Percentiles rank a stretch among this genome's conserved stretches.
phyloP scores from a whole-genome alignment of 2,113 vertebrate genomes.

The Andinoacara biseriatus region DNA sequence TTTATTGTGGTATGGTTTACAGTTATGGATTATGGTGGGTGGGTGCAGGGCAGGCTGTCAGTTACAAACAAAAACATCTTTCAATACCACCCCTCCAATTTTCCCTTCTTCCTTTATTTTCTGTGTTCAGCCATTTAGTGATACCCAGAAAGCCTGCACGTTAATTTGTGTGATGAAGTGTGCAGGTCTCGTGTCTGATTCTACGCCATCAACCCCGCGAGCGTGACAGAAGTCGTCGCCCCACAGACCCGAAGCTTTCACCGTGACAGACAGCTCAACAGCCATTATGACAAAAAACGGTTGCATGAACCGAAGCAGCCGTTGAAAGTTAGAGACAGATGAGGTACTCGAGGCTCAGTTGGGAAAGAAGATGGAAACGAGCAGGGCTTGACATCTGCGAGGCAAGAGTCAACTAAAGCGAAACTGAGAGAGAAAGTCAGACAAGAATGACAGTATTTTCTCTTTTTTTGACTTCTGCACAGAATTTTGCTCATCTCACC shows the following conservation, averaged over 20 bases:
- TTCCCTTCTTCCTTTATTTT: neutral
- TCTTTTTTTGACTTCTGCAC: neutral
- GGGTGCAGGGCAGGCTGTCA: neutral
- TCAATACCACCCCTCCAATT: neutral
- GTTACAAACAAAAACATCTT: neutral
- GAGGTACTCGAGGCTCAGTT: neutral
- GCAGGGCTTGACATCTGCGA: neutral
- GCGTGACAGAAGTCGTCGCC: conserved; percentile 36
- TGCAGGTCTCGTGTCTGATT: conserved; percentile 25
- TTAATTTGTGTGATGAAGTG: conserved; percentile 55
- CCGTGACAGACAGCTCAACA: conserved; percentile 47
- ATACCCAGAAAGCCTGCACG: conserved; percentile 10
- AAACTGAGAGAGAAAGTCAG: neutral
- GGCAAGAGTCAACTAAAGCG: conserved; percentile 1
- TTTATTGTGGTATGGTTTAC: neutral
- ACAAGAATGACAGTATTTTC: neutral
- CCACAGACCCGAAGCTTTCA: conserved; percentile 28
- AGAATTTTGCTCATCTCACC: neutral
- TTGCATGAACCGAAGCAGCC: conserved; percentile 30
- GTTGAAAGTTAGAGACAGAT: conserved; percentile 23
- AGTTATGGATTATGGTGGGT: accelerated
- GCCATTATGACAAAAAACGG: conserved; percentile 40
- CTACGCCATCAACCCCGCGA: conserved; percentile 36
- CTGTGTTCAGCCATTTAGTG: neutral
- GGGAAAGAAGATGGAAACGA: neutral